phyloP scores from a whole-genome alignment of 2,797 vertebrate species.

The Molothrus aeneus region DNA sequence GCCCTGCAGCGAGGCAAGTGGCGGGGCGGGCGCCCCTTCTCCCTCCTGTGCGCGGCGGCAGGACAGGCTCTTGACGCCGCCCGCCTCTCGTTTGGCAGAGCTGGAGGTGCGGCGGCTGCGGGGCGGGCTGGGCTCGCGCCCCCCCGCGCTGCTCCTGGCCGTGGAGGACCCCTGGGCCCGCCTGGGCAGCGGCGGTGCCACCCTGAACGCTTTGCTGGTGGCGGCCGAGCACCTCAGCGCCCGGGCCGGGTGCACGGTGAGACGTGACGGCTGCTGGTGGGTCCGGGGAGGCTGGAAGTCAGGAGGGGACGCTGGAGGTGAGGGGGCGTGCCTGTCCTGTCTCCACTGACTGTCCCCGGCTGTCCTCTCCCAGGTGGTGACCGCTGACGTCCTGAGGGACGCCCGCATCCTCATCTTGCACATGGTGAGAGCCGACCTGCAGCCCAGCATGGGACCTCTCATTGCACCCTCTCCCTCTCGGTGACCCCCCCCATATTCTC shows the following conservation, averaged over 20 bases:
- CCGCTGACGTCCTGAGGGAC: conserved; percentile 84
- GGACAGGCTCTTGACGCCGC: background rate
- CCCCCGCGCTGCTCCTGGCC: conserved; percentile 79
- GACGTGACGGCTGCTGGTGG: background rate
- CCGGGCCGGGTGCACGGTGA: conserved; percentile 85
- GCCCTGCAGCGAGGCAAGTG: conserved; percentile 49
- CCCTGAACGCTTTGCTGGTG: conserved; percentile 91
- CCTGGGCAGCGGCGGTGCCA: conserved; percentile 92
- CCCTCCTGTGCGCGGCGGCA: too few species aligned
- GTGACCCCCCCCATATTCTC: accelerated
- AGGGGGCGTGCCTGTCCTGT: background rate
- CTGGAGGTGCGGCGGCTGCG: conserved; percentile 79
- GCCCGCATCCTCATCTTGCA: conserved; percentile 90
- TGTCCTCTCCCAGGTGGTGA: conserved; percentile 84
- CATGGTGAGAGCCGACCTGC: conserved; percentile 77
- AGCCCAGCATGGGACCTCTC: background rate
- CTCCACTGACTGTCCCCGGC: background rate
- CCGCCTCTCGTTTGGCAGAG: conserved; percentile 76
- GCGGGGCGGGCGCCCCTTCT: background rate
- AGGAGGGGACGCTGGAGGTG: background rate
- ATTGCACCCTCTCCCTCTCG: accelerated
- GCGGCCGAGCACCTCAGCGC: conserved; percentile 92
- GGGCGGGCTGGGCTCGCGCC: conserved; percentile 69
- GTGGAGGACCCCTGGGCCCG: conserved; percentile 85
- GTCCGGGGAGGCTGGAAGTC: background rate